phyloP scores from a whole-genome alignment of 2,113 vertebrate species.

The Mesocricetus auratus region DNA sequence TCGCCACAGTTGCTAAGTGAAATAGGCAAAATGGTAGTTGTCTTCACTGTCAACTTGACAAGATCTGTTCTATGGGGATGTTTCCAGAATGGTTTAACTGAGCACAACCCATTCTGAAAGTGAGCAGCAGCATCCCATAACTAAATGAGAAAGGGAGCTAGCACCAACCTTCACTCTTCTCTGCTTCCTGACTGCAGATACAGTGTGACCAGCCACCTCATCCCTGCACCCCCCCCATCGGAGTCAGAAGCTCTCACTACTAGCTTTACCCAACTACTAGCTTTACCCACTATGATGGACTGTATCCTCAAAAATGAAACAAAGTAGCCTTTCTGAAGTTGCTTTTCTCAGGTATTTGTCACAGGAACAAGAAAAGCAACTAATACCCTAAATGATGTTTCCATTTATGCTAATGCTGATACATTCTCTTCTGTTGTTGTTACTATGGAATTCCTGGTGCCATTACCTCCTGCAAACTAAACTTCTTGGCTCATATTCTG shows the following conservation, averaged over 20 bases:
- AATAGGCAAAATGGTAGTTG: not conserved
- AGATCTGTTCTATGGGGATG: not conserved
- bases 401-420: not conserved
- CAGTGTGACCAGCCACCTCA: not conserved
- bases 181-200: not conserved
- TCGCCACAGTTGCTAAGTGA: not conserved
- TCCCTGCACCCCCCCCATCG: rapidly evolving
- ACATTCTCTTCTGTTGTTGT: slow-evolving; percentile 13
- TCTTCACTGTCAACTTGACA: not conserved
- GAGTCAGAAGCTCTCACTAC: not conserved
- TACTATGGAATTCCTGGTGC: not conserved
- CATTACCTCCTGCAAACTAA: slow-evolving; percentile 34
- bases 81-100: not conserved
- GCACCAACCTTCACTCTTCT: not conserved
- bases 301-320: not conserved
- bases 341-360: not conserved
- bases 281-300: not conserved
- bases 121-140: not conserved
- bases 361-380: not conserved
- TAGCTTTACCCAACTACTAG: not conserved
- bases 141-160: not conserved
- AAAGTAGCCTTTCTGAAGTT: not conserved
- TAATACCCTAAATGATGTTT: not conserved
- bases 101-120: not conserved
- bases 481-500: slow-evolving; percentile 21